phyloP scores from a whole-genome alignment of 1,140 invertebrate genomes.

The Medauroidea extradentata region DNA sequence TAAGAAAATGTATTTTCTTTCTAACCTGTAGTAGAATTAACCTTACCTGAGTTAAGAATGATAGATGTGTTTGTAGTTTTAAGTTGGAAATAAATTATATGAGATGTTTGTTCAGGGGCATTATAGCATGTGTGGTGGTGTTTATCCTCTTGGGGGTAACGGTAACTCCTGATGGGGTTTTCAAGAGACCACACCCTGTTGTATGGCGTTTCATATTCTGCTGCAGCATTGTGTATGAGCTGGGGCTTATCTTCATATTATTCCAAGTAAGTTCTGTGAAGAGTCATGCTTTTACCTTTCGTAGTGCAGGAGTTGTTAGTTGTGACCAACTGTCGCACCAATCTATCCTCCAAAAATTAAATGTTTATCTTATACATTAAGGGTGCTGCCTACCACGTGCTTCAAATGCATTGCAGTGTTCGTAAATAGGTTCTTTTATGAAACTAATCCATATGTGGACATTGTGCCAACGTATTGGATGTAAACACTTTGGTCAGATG shows the following conservation, averaged over 20 bases:
- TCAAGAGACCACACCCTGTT: constrained; percentile 56
- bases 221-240: constrained; percentile 54
- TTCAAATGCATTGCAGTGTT: too few species aligned
- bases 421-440: too few species aligned
- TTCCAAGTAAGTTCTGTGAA: constrained; percentile 47
- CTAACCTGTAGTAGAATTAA: too few species aligned
- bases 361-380: neutral
- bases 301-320: neutral
- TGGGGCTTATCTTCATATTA: constrained; percentile 52
- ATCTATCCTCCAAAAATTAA: neutral
- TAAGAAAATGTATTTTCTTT: too few species aligned
- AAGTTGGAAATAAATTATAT: neutral
- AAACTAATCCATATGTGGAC: too few species aligned
- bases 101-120: constrained; percentile 41
- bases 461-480: too few species aligned
- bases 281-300: neutral
- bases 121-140: constrained; percentile 49
- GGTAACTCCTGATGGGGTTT: constrained; percentile 57
- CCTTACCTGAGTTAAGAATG: neutral
- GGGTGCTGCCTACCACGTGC: too few species aligned
- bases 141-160: constrained; percentile 55
- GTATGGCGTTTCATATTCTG: constrained; percentile 56
- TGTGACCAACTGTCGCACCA: neutral
- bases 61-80: neutral
- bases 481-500: too few species aligned